phyloP scores from a whole-genome alignment of 1,140 invertebrate genomes.

The Drosophila tristis region DNA sequence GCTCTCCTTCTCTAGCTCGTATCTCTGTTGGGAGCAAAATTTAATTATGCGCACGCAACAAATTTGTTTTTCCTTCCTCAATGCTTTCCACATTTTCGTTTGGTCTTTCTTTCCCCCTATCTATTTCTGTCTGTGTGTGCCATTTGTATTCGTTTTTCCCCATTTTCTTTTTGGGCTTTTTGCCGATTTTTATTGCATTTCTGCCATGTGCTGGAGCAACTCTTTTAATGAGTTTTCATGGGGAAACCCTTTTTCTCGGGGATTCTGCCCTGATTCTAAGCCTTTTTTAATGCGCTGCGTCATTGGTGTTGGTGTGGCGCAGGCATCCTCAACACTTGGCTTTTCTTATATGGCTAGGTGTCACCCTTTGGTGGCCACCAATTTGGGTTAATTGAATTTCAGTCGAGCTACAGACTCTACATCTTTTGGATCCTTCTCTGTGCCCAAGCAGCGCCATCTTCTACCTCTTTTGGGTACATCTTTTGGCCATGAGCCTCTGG shows the following conservation, averaged over 20 bases:
- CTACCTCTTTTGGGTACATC: background rate
- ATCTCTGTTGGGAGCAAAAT: slow-evolving; percentile 49
- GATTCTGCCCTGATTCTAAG: slow-evolving; percentile 23
- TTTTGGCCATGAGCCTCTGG: background rate
- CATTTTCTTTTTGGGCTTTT: slow-evolving; percentile 27
- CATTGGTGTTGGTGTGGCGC: slow-evolving; percentile 18
- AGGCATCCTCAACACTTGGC: slow-evolving; percentile 23
- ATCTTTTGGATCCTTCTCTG: background rate
- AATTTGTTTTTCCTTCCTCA: slow-evolving; percentile 50
- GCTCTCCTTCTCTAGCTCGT: slow-evolving; percentile 22
- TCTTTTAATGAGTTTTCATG: slow-evolving; percentile 58
- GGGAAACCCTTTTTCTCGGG: slow-evolving; percentile 51
- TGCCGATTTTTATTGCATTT: slow-evolving; percentile 71
- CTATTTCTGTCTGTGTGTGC: slow-evolving; percentile 6
- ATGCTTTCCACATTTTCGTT: slow-evolving; percentile 28
- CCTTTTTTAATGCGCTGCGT: slow-evolving; percentile 58
- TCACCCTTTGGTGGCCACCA: slow-evolving; percentile 28
- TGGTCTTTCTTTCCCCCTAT: slow-evolving; percentile 13
- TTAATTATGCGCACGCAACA: slow-evolving; percentile 72
- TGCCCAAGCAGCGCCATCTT: background rate
- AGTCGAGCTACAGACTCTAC: slow-evolving; percentile 36
- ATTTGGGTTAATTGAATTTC: slow-evolving; percentile 75
- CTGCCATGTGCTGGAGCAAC: slow-evolving; percentile 40
- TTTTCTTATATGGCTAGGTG: slow-evolving; percentile 36
- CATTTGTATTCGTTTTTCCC: slow-evolving; percentile 12